Base-by-base conservation (phyloP, 1,140 invertebrate genomes). In the Bombus sylvicola region DNA sequence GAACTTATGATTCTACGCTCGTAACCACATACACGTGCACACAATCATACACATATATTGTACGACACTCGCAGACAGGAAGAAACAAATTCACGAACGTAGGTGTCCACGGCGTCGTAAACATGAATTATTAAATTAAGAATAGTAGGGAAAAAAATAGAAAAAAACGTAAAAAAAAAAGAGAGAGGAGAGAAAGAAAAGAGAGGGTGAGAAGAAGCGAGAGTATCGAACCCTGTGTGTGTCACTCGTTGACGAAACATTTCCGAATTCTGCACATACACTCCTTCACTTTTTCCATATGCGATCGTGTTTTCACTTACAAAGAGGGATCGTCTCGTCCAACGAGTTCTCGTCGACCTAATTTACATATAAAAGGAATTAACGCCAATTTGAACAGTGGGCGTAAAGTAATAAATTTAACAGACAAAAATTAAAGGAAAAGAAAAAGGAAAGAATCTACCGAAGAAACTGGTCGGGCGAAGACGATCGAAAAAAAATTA, bases 241-340 rank as follows among this genome's bases (percentile, higher is more conserved):
- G 85, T 72, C 83, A 87, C 76, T 84, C 72, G 72, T 84, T 81
- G 80, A 85, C 78, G 81, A 87, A 88, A 78, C 81, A 77, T 89
- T 91, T 90, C 69, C 90, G 87, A 92, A 90, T 89, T 92, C 87
- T 89, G 89, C 87, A 92, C 89, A 83, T 87, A 87, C 84, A 69
- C 81, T 86, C 81, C 87, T 82, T 88, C 82, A 73, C 75, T 85
- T 83, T 90, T 85, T 87, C 82, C 75, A 87, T 77, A 84, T 77
- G 81, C 87, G 85, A 86, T 87, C 89, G 87, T 88, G 89, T 90
- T 90, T 90, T 90, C 81, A 88, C 75, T 91, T 90, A 90, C 81
- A 85, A 88, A 77, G 86, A 68, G 66, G 39, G 57, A 68, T 84
- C 90, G 76, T 90, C 75, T n/a, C 69, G 66, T 77, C 85, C 87